A percentile compares a stretch with the other conserved stretches of the same genome.
These are phyloP conservation scores for Amphibalanus amphitrite DNA, from an alignment of 1,140 invertebrate genomes.

Conservation along the genomic window DNA sequence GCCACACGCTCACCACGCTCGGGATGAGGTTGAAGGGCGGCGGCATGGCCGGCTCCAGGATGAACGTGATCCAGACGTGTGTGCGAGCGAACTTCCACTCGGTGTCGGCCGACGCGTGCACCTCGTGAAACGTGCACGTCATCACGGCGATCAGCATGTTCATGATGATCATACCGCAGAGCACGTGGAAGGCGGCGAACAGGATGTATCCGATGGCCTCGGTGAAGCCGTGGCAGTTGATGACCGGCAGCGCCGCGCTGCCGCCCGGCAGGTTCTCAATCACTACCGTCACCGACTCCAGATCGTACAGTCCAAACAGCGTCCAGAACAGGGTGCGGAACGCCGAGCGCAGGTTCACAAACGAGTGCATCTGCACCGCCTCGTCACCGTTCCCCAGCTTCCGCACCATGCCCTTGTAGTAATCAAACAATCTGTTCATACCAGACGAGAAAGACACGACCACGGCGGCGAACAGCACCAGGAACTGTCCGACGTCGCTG, in stretches of 20 bases:
- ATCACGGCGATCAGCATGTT: constrained; percentile 64
- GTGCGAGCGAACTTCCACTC: constrained; percentile 42
- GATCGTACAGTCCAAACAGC: constrained; percentile 47
- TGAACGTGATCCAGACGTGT: constrained; percentile 37
- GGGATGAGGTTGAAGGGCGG: constrained; percentile 38
- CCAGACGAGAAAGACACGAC: not conserved
- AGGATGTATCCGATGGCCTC: constrained; percentile 41
- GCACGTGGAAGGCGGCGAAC: constrained; percentile 28
- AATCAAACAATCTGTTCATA: not conserved
- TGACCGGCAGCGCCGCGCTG: constrained; percentile 27
- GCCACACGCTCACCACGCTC: constrained; percentile 16
- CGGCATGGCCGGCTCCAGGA: constrained; percentile 34
- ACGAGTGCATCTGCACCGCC: not conserved
- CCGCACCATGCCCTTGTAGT: not conserved
- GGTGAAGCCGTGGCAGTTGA: constrained; percentile 38
- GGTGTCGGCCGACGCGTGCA: constrained; percentile 38
- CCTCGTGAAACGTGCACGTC: constrained; percentile 49
- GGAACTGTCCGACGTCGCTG: constrained; percentile 69
- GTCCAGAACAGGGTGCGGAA: constrained; percentile 57
- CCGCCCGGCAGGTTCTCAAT: constrained; percentile 34
- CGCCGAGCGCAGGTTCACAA: constrained; percentile 26
- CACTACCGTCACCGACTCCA: constrained; percentile 44
- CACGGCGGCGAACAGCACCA: constrained; percentile 49
- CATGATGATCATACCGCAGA: constrained; percentile 43
- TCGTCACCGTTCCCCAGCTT: constrained; percentile 1